A percentile compares a stretch with the other conserved stretches of the same genome.
Evolutionary conservation across 2,113 vertebrate species (phyloP).

Genomic region (Calidris pygmaea): DNA sequence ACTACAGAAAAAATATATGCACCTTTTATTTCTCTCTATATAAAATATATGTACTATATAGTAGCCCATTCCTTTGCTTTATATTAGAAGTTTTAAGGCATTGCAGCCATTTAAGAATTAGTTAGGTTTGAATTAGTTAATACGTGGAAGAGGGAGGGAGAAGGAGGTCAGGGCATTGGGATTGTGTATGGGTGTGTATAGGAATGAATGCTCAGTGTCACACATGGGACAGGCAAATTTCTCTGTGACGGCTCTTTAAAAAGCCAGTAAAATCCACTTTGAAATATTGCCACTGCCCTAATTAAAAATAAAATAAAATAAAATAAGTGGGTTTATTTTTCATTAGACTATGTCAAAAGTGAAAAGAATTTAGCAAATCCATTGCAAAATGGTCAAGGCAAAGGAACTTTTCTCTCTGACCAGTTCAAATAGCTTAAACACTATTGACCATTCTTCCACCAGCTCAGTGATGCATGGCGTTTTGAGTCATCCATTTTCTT

Average conservation of each 20-base stretch:
- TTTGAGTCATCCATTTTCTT: slow-evolving; percentile 57
- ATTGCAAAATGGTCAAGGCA: background rate
- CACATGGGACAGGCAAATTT: background rate
- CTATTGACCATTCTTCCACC: slow-evolving; percentile 50
- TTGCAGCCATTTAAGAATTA: background rate
- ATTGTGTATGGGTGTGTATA: background rate
- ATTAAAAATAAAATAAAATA: background rate
- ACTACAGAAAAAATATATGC: background rate
- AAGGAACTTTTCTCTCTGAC: slow-evolving; percentile 23
- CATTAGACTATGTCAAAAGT: background rate
- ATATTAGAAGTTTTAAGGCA: background rate
- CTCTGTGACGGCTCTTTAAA: background rate
- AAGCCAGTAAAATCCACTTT: background rate
- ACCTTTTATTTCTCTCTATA: background rate
- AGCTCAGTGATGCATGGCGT: slow-evolving; percentile 46
- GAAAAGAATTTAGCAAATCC: background rate
- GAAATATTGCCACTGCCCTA: background rate
- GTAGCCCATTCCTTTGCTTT: background rate
- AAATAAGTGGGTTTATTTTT: background rate
- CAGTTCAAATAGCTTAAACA: slow-evolving; percentile 43
- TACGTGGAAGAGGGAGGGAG: background rate
- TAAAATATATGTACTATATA: background rate
- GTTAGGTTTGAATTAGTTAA: background rate
- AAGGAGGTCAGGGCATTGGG: background rate
- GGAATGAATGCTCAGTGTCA: background rate